Base-by-base conservation (phyloP, 2,113 vertebrate species). In the Oreochromis niloticus region DNA sequence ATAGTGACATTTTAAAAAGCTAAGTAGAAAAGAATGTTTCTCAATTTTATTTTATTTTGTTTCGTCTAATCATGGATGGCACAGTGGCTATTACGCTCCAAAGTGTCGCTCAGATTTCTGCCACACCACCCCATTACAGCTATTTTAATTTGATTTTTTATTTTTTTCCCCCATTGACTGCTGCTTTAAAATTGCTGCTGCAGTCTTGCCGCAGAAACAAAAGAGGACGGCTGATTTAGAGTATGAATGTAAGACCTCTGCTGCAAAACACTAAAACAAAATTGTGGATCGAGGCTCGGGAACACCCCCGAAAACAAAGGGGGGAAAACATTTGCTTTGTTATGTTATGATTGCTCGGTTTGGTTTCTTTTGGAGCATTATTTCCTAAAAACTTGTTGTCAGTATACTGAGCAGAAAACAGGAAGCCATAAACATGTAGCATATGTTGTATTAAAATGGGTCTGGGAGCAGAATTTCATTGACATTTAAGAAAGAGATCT, bases 161-260 rank as follows among this genome's bases (percentile, higher is more conserved):
- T 4, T 16, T 5, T 73, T 0, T 1, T 0, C 4, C 16, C 12
- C 50, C 19, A 34, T 19, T 9, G 52, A 39, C 27, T 34, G 13
- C 3, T 39, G 63, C 66, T 43, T 75, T 56, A 22, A 78, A 24
- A 13, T 34, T 52, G 73, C 27, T n/a, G 16, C 46, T 30, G 41
- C 68, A 46, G 4, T 43, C 22, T 46, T 17, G 22, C 9, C 30
- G 16, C 46, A 52, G 46, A 52, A 78, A 78, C 73, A 78, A 78
- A 78, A 34, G 73, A 17, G 46, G 30, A 50, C 17, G 10, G 46
- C 10, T 52, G 27, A 34, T 78, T 52, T 34, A 78, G 16, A 78
- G 17, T 9, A 19, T 3, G 10, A 34, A 78, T 78, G 43, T 19
- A 12, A 12, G 71, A 50, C 46, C 9, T 75, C 32, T 9, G 71